Evolutionary conservation across 2,888 invertebrate species (phyloP), one percentile per base, ranked within the genome.

Genomic region (Temnothorax unifasciatus): DNA sequence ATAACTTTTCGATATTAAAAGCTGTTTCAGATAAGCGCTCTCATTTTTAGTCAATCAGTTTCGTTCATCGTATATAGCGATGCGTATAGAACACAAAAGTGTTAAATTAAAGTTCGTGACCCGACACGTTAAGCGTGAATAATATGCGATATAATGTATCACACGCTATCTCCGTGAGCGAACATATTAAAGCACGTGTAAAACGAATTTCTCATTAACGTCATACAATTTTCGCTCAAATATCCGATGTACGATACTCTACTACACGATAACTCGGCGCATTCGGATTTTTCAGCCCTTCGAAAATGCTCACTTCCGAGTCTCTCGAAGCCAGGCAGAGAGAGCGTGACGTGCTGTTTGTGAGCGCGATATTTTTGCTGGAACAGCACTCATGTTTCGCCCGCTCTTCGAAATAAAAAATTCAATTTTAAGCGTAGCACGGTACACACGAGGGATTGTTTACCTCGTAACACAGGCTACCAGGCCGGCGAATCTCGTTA

Each of bases 401-500:
- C 38, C 47, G 79, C 57, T 73, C 59, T 73, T 50, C 29, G 74
- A 81, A 81, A 81, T 73, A 81, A 73, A 81, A 81, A 81, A 81
- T 73, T 81, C 79, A 81, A 81, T 81, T 81, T 81, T 81, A 81
- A 81, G 74, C 79, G 79, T 59, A 73, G 44, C 74, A 73, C 25
- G 79, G 79, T 50, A 73, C 74, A 81, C 79, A 73, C 79, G 38
- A 44, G 47, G 74, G 74, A 74, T 89, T 85, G 89, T 88, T 85
- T 87, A 79, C 73, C 66, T 74, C 63, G 68, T 68, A 61, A 54
- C 34, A 59, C 64, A 47, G 57, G 50, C 59, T 34, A 73, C 63
- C 64, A 71, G 66, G 50, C 52, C 76, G 84, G 82, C 77, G 86
- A 88, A 88, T 83, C 89, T 89, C 87, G 86, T 90, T 90, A 90